A percentile compares a stretch with the other conserved stretches of the same genome.
phyloP scores from a whole-genome alignment of 2,888 invertebrate species.

The Andrena camellia region DNA sequence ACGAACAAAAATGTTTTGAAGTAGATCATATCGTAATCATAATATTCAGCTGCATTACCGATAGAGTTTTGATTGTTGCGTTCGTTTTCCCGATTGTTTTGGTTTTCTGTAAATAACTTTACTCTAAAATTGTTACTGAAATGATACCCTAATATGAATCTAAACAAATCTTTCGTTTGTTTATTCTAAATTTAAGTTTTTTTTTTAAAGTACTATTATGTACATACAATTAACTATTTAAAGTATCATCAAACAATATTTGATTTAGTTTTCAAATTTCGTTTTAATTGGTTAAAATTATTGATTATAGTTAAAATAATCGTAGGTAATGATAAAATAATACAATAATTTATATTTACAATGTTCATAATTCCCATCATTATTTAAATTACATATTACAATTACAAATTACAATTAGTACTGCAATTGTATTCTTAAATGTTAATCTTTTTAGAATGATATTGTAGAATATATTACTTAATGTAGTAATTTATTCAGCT shows the following conservation, averaged over 20 bases:
- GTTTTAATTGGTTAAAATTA: neutral
- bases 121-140: neutral
- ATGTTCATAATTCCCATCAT: neutral
- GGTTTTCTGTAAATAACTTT: conserved; percentile 3
- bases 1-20: conserved; percentile 11
- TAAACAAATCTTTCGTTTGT: neutral
- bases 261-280: neutral
- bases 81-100: conserved; percentile 23
- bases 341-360: neutral
- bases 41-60: conserved; percentile 45
- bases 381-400: neutral
- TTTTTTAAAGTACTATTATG: neutral
- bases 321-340: neutral
- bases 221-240: neutral
- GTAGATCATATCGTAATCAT: conserved; percentile 21
- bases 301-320: no score
- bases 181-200: neutral
- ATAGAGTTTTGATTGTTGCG: conserved; percentile 32
- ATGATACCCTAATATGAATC: neutral
- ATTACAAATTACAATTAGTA: no score
- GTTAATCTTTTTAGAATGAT: no score
- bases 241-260: neutral
- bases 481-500: neutral
- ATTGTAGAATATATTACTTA: neutral
- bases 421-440: neutral